Conservation (phyloP, 2,113 vertebrate genomes). For the Cryptomyrus ogoouensis region DNA sequence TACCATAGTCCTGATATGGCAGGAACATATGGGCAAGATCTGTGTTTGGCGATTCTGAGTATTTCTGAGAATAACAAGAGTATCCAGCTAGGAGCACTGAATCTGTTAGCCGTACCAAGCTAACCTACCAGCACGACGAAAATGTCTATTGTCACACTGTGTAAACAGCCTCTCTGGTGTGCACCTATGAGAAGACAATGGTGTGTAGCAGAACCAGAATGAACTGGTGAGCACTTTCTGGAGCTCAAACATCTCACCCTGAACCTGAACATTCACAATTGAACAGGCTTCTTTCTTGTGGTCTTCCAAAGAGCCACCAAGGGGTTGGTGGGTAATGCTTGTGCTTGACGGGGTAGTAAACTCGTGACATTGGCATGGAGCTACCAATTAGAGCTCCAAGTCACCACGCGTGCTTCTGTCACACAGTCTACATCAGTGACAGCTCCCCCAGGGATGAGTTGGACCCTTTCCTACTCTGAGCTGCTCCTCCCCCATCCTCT, state of each 20-base stretch:
- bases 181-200: neutral
- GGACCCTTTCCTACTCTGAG: neutral
- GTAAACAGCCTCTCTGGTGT: conserved; percentile 21
- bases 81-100: neutral
- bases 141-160: conserved; percentile 41
- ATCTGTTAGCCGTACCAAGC: neutral
- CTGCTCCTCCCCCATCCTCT: neutral
- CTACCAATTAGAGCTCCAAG: conserved; percentile 32
- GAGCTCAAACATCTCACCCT: neutral
- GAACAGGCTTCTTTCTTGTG: neutral
- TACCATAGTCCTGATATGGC: neutral
- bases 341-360: conserved; percentile 31
- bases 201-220: neutral
- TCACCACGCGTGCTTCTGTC: neutral
- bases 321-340: neutral
- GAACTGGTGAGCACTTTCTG: neutral
- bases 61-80: neutral
- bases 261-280: neutral
- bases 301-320: neutral
- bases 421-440: conserved; percentile 7
- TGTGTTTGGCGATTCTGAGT: neutral
- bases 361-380: conserved; percentile 33
- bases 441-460: conserved; percentile 10
- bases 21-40: neutral
- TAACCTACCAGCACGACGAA: neutral